A percentile compares a stretch with the other conserved stretches of the same genome.
Conservation (phyloP, 2,113 vertebrate genomes). For the Pollachius pollachius region DNA sequence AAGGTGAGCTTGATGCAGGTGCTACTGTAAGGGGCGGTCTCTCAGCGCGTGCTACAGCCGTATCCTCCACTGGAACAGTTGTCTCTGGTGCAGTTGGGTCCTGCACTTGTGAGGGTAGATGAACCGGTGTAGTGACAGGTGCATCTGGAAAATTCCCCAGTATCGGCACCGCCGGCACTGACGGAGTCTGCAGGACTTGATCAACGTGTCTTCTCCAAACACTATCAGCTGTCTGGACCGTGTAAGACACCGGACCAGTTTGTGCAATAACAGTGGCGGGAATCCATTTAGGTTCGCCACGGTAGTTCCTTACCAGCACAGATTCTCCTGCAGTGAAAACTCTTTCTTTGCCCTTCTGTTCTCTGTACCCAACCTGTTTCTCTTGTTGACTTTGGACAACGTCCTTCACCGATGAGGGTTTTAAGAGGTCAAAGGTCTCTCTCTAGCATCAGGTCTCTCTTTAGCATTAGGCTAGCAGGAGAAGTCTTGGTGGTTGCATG, state of each 20-base stretch:
- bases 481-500: slow-evolving; percentile 11
- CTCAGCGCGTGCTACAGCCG: background rate
- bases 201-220: slow-evolving; percentile 28
- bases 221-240: background rate
- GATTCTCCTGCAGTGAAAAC: slow-evolving; percentile 11
- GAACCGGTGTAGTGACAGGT: background rate
- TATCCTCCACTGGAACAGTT: background rate
- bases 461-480: background rate
- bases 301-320: slow-evolving; percentile 18
- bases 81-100: background rate
- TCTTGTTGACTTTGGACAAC: background rate
- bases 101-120: background rate
- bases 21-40: background rate
- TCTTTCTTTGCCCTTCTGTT: background rate
- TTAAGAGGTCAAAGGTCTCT: slow-evolving; percentile 12
- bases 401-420: background rate
- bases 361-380: background rate
- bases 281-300: slow-evolving; percentile 1
- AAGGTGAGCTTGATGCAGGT: background rate
- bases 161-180: background rate
- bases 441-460: no score
- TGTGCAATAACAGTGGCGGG: slow-evolving; percentile 18
- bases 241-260: slow-evolving; percentile 31
- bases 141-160: background rate
- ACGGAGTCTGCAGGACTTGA: slow-evolving; percentile 9